Conservation (phyloP, 1,140 invertebrate species). For the Drosophila tropicalis region DNA sequence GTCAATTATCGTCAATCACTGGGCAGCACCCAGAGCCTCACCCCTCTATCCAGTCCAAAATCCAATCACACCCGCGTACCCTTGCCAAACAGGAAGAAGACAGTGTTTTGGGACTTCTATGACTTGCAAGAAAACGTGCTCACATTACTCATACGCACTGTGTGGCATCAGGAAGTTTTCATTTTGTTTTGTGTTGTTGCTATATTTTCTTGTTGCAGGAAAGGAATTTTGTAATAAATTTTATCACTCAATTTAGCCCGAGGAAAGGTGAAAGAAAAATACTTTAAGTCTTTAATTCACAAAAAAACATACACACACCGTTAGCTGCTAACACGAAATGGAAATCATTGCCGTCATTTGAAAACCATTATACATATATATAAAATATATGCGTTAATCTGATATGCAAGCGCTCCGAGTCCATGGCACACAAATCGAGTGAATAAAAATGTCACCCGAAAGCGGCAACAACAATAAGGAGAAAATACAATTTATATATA, state of each 20-base stretch:
- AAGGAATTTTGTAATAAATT: conserved; percentile 53
- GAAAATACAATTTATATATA: conserved; percentile 72
- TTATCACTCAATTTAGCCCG: conserved; percentile 54
- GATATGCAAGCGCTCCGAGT: conserved; percentile 59
- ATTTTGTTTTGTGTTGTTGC: background rate
- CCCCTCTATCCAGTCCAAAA: background rate
- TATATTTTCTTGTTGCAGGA: background rate
- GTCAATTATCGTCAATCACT: conserved; percentile 81
- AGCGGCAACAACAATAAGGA: conserved; percentile 63
- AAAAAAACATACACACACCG: background rate
- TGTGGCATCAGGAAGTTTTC: conserved; percentile 8
- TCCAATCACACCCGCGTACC: too few relatives aligned
- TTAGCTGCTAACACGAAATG: conserved; percentile 58
- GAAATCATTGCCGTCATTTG: conserved; percentile 80
- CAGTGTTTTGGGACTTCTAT: conserved; percentile 3
- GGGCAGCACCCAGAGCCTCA: conserved; percentile 22
- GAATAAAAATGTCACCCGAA: conserved; percentile 77
- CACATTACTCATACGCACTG: conserved; percentile 70
- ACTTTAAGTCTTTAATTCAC: conserved; percentile 46
- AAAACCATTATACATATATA: conserved; percentile 71
- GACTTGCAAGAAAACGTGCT: conserved; percentile 30
- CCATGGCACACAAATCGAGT: conserved; percentile 38
- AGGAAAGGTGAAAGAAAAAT: conserved; percentile 15
- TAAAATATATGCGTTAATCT: conserved; percentile 77
- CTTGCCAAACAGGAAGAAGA: background rate